Evolutionary conservation across 2,113 vertebrate genomes (phyloP).

Genomic region (Strix aluco): DNA sequence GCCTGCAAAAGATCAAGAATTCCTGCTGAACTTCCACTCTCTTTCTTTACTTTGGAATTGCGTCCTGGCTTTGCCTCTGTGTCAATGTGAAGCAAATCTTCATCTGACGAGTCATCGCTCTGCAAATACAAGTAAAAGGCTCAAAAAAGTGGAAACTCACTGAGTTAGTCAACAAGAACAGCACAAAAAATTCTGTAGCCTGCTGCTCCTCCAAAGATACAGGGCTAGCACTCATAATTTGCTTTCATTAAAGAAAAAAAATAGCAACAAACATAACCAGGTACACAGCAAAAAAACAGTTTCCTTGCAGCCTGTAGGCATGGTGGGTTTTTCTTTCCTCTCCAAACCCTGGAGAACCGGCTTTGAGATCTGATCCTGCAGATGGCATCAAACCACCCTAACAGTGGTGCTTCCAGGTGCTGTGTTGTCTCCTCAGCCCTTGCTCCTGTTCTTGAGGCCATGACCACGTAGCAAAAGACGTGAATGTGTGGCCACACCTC

Average conservation of each 20-base stretch:
- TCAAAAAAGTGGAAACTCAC: neutral
- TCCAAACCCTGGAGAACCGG: neutral
- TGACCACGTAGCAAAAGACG: neutral
- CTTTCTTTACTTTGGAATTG: conserved; percentile 92
- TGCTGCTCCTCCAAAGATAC: neutral
- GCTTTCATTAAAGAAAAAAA: neutral
- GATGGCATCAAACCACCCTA: neutral
- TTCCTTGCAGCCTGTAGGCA: neutral
- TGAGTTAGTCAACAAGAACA: neutral
- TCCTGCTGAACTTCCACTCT: conserved; percentile 84
- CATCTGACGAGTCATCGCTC: conserved; percentile 91
- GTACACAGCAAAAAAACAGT: neutral
- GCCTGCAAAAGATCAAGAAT: conserved; percentile 97
- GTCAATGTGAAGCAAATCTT: conserved; percentile 95
- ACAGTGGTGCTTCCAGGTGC: neutral
- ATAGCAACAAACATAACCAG: neutral
- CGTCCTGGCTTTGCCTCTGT: conserved; percentile 87
- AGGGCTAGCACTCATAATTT: neutral
- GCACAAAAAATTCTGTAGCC: neutral
- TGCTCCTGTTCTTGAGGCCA: neutral
- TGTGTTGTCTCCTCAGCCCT: neutral
- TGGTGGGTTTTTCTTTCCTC: neutral
- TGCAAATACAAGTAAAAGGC: conserved; percentile 39
- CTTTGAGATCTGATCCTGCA: neutral
- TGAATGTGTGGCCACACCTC: neutral